phyloP scores from a whole-genome alignment of 2,113 vertebrate genomes.

The Lepisosteus osseus region DNA sequence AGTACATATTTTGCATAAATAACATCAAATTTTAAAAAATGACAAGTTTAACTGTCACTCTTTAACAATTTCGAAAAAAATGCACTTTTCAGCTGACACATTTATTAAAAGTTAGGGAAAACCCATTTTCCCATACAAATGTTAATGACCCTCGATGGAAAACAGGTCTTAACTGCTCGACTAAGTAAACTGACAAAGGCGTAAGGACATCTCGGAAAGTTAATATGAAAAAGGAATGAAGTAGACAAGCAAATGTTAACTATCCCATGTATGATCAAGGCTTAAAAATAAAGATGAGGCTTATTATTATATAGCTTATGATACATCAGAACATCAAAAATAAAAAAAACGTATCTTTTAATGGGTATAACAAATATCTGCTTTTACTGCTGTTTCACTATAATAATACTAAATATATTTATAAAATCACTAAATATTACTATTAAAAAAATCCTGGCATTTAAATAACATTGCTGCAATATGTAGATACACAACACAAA shows the following conservation, averaged over 20 bases:
- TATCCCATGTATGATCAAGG: neutral
- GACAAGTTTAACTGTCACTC: no score
- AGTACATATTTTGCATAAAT: no score
- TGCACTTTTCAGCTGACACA: neutral
- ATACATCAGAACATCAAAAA: no score
- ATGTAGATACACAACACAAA: no score
- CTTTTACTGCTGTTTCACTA: neutral
- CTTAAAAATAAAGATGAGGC: neutral
- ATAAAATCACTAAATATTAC: neutral
- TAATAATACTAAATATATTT: neutral
- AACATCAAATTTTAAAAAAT: no score
- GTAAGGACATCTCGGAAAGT: neutral
- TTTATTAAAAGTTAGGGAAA: neutral
- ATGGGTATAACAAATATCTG: neutral
- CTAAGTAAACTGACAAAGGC: neutral
- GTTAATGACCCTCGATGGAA: neutral
- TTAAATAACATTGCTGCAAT: neutral
- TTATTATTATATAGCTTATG: neutral
- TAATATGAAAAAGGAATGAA: conserved; percentile 5
- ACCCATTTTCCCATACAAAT: neutral
- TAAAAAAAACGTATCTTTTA: neutral
- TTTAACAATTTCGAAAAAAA: no score
- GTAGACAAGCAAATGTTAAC: neutral
- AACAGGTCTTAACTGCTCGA: no score
- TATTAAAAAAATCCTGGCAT: neutral